These are phyloP conservation scores for Petroica traversi DNA, from an alignment of 2,113 vertebrate genomes.

Conservation along the genomic window DNA sequence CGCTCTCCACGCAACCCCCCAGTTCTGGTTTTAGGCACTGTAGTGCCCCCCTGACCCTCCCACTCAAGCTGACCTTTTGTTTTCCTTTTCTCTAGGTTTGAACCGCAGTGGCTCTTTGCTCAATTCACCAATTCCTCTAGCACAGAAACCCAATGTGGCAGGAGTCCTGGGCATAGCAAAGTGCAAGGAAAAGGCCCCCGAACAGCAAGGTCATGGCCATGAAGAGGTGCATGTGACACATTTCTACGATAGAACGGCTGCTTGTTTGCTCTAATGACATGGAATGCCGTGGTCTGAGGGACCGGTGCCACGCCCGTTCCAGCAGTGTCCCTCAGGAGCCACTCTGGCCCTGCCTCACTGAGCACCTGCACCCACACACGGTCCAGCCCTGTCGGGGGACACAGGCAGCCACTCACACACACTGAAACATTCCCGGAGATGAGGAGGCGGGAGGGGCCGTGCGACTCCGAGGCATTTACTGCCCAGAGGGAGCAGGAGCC, in stretches of 20 bases:
- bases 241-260: background rate
- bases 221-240: background rate
- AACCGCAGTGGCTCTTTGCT: constrained; percentile 87
- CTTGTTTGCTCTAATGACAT: background rate
- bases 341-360: too few species aligned
- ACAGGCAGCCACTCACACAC: too few species aligned
- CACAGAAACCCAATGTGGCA: constrained; percentile 79
- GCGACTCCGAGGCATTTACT: too few species aligned
- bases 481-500: too few species aligned
- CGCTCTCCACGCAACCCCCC: background rate
- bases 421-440: too few species aligned
- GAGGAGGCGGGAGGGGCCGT: too few species aligned
- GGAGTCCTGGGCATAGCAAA: constrained; percentile 78
- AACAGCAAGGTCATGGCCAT: constrained; percentile 77
- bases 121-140: constrained; percentile 80
- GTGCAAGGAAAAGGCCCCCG: constrained; percentile 82
- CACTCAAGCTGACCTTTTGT: background rate
- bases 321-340: too few species aligned
- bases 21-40: background rate
- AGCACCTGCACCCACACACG: too few species aligned
- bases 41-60: background rate
- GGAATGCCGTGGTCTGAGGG: too few species aligned
- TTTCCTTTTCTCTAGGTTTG: constrained; percentile 75
- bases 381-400: too few species aligned
- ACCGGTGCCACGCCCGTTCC: too few species aligned